Evolutionary conservation across 2,797 vertebrate species (phyloP), one percentile per base, ranked within the genome.

Genomic region (Cirrhinus mrigala): DNA sequence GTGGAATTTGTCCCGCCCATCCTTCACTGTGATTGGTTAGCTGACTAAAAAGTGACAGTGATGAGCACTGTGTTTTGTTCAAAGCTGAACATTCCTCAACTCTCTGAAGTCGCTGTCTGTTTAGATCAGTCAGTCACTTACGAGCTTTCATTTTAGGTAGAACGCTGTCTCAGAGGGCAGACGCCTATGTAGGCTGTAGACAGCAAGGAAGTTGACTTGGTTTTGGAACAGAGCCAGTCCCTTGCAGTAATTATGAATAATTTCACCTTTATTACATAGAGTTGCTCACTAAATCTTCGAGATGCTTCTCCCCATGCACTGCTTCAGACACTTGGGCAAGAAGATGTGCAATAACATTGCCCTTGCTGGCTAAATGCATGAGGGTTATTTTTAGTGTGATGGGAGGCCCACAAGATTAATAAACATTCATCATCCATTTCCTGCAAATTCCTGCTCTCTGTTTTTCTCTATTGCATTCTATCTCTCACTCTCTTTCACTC

Each of bases 391-490:
- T 87, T 82, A 86, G 87, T 77, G 58, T 86, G 81, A 87, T 84
- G 62, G 79, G 89, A 89, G 87, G 78, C 87, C 79, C 87, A 88
- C 74, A 89, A 81, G 88, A 87, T 89, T 90, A 90, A 88, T 90
- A 89, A 88, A 88, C 90, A 90, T 89, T 88, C 87, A 88, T 90
- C 88, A 83, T 90, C 79, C 82, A n/a, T 78, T 83, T 85, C 60
- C 82, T 70, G 44, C 82, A 82, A 83, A 86, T 81, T 81, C 83
- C 40, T 40, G 56, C 48, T 79, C 52, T 44, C 66, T 40, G 29
- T 81, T 84, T 71, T 66, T 60, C 79, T 85, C 48, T 82, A 68
- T 77, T 69, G 56, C 74, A 69, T 69, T 69, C 68, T 64, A 33
- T 40, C 56, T 64, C 52, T 82, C 52, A 27, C 79, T 76, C 78